These are phyloP conservation scores for Syngnathus floridae DNA, from an alignment of 2,113 vertebrate species.

Conservation along the genomic window DNA sequence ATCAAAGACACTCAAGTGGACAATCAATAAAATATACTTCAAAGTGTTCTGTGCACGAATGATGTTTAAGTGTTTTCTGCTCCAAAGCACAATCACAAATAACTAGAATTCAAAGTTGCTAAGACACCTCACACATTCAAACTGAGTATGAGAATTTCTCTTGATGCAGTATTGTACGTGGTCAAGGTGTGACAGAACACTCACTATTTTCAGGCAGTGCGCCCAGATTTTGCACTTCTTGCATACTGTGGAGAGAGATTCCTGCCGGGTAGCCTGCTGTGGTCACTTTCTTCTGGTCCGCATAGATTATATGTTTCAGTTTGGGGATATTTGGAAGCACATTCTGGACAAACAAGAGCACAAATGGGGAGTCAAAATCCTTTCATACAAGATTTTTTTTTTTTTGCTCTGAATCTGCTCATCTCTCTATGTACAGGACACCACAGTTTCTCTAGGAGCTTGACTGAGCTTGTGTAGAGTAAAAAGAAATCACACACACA, in stretches of 20 bases:
- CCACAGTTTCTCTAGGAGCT: background rate
- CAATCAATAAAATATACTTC: background rate
- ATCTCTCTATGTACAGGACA: background rate
- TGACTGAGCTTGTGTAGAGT: background rate
- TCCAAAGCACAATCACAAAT: background rate
- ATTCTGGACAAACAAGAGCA: constrained; percentile 60
- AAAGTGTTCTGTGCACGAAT: background rate
- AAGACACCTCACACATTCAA: background rate
- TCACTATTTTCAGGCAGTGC: constrained; percentile 84
- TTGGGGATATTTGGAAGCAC: constrained; percentile 73
- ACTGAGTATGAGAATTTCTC: background rate
- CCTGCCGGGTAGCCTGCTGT: constrained; percentile 79
- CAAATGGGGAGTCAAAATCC: constrained; percentile 4
- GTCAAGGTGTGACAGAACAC: constrained; percentile 37
- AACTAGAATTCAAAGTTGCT: background rate
- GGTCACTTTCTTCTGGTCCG: constrained; percentile 79
- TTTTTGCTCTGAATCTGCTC: background rate
- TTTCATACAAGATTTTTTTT: background rate
- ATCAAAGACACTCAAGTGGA: background rate
- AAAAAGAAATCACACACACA: background rate
- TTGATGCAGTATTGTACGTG: background rate
- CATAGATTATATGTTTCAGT: constrained; percentile 87
- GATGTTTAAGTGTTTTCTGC: background rate
- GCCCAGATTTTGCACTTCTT: constrained; percentile 82
- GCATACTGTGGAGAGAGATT: constrained; percentile 82